Conservation (phyloP, 2,797 vertebrate species). For the Vipera latastei region DNA sequence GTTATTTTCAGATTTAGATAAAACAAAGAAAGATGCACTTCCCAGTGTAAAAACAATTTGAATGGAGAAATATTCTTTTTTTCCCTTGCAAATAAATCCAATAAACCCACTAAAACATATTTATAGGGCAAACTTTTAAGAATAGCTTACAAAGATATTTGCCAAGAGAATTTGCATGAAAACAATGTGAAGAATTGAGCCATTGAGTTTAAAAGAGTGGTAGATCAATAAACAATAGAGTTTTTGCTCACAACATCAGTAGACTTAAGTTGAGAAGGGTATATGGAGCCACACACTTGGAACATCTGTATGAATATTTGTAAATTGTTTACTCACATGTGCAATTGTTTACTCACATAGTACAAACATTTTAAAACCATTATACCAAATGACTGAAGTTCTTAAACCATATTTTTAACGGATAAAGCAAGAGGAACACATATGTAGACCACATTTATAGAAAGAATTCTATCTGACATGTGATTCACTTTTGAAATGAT, state of each 20-base stretch:
- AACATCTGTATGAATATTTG: not conserved
- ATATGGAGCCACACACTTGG: not conserved
- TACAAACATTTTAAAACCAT: not conserved
- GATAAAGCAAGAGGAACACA: not conserved
- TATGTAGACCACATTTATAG: not conserved
- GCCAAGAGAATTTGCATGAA: conserved; percentile 19
- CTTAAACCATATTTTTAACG: not conserved
- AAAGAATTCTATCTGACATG: not conserved
- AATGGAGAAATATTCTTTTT: conserved; percentile 27
- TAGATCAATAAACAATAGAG: conserved; percentile 24
- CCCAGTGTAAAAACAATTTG: not conserved
- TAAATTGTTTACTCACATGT: not conserved
- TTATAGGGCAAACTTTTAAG: not conserved
- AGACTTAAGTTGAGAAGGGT: not conserved
- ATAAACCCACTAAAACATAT: conserved; percentile 7
- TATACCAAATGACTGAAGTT: not conserved
- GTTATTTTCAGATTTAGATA: conserved; percentile 9
- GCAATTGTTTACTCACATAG: not conserved
- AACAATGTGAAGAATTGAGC: not conserved
- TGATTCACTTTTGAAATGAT: not conserved
- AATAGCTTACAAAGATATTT: conserved; percentile 25
- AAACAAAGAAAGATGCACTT: not conserved
- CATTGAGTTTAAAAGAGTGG: conserved; percentile 14
- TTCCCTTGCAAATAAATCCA: not conserved
- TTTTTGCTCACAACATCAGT: not conserved